Percentiles rank a stretch among this genome's conserved stretches.
phyloP scores from a whole-genome alignment of 2,113 vertebrate genomes.

The Vidua chalybeata region DNA sequence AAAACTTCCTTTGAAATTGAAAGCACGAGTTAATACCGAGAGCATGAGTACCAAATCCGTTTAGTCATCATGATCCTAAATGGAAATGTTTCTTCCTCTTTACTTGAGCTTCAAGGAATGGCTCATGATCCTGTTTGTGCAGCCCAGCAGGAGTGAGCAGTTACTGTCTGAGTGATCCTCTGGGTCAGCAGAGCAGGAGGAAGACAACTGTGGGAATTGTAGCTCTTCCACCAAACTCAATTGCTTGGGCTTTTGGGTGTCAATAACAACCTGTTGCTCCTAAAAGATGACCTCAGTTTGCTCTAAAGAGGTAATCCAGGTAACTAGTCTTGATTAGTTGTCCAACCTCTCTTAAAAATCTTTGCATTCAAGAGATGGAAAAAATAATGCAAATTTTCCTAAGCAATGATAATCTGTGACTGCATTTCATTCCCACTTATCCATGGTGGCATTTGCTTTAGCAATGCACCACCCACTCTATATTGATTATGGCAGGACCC shows the following conservation, averaged over 20 bases:
- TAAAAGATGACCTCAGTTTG: neutral
- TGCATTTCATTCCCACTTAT: neutral
- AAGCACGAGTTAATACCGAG: neutral
- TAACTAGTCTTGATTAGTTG: neutral
- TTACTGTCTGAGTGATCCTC: neutral
- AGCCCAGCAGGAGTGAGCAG: neutral
- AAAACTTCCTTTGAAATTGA: neutral
- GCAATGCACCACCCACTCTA: accelerated
- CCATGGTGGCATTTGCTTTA: neutral
- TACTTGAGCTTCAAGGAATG: neutral
- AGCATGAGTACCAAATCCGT: neutral
- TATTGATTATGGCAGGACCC: neutral
- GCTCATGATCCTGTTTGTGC: neutral
- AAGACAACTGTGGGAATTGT: neutral
- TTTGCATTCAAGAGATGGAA: neutral
- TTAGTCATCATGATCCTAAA: neutral
- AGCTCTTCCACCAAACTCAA: neutral
- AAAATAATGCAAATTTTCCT: neutral
- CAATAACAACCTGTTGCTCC: neutral
- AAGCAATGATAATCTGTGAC: neutral
- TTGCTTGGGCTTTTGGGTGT: neutral
- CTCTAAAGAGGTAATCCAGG: neutral
- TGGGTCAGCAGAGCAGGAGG: neutral
- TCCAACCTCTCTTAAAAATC: neutral
- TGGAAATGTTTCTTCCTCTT: neutral